Evolutionary conservation across 2,113 vertebrate species (phyloP).

Genomic region (Coptodon bakossiorum): DNA sequence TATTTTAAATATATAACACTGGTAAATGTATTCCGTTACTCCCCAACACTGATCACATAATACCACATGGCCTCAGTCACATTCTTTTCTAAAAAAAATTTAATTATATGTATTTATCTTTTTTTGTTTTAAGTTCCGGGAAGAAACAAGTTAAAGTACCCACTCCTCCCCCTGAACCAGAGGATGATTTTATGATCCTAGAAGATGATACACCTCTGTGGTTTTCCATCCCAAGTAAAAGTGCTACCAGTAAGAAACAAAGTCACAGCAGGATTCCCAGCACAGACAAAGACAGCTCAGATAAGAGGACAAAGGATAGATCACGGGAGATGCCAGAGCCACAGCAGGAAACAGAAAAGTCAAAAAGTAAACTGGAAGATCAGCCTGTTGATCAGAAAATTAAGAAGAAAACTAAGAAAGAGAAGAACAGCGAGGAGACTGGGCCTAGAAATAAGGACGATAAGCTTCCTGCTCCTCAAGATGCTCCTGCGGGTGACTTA

Average conservation of each 20-base stretch:
- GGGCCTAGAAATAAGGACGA: background rate
- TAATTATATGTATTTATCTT: background rate
- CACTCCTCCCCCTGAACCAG: slow-evolving; percentile 20
- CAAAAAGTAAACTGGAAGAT: background rate
- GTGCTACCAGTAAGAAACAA: background rate
- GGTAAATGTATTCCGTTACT: background rate
- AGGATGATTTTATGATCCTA: slow-evolving; percentile 70
- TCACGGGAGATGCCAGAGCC: background rate
- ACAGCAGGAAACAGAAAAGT: background rate
- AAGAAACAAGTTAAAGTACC: slow-evolving; percentile 10
- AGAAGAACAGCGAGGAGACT: background rate
- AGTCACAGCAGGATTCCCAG: background rate
- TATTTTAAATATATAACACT: background rate
- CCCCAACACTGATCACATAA: background rate
- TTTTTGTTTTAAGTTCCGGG: slow-evolving; percentile 6
- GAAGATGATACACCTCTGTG: slow-evolving; percentile 56
- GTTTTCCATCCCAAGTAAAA: slow-evolving; percentile 57
- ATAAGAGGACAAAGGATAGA: background rate
- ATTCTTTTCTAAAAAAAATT: background rate
- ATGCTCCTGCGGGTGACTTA: background rate
- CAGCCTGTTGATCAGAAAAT: background rate
- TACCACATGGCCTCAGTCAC: background rate
- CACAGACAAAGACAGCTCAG: background rate
- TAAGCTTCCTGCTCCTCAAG: background rate
- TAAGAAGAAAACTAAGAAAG: background rate